Evolutionary conservation across 2,797 vertebrate genomes (phyloP), one percentile per base, ranked within the genome.

Genomic region (Hafferia zeledoni): DNA sequence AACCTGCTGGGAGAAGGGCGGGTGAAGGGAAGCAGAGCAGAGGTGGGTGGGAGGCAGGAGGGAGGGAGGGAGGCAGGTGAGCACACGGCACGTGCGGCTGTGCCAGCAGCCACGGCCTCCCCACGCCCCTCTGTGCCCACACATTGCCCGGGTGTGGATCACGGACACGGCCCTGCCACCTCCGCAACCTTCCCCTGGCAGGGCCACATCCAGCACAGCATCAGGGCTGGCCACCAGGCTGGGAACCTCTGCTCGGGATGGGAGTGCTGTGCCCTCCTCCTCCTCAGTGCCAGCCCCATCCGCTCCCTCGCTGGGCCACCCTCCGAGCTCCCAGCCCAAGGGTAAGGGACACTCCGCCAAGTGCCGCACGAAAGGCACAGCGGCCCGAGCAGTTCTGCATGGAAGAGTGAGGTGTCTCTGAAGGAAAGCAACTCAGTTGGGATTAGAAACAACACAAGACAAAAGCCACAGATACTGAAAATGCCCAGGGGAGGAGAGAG

Each of bases 381-480:
- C 13, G 0, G 35, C 55, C 28, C 17, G 13, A 56, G 33, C 14
- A 87, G 53, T 39, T 75, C 46, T 44, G 63, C 20, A 1, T 11
- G 63, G 77, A 82, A 70, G 22, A 84, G 63, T 1, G 8, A 83
- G 50, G n/a, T 61, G 43, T 75, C 47, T 83, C 41, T 28, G n/a
- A 84, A 89, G 77, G 63, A 82, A 85, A 87, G 72, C 33, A 77
- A 64, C 65, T 7, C 82, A 41, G 61, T 68, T 71, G 87, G 65
- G 72, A 87, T 46, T 57, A 80, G 85, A 83, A 83, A 75, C 10
- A 80, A 53, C n/a, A n/a, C 41, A 41, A 74, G 60, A 44, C 84
- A 83, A 87, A 89, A 89, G 50, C 24, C 75, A 92, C 64, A 63
- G 82, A 83, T 64, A 93, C 16, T 57, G 91, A 68, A 92, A 91